phyloP scores from a whole-genome alignment of 2,113 vertebrate species.

The Noctilio leporinus region DNA sequence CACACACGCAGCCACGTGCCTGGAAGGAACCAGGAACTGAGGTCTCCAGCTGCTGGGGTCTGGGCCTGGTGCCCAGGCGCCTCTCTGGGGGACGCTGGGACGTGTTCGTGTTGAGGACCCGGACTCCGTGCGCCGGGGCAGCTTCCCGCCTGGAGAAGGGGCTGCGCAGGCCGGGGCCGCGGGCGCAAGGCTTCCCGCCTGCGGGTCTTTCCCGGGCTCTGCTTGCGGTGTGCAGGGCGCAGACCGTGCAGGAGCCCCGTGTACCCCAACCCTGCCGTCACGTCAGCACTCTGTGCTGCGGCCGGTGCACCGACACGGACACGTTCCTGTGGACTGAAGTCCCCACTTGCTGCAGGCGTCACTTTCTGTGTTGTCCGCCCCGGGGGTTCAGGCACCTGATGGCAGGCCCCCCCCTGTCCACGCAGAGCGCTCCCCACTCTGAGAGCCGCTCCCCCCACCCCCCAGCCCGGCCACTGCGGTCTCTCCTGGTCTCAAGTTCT shows the following conservation, averaged over 20 bases:
- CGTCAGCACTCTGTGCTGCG: too few relatives aligned
- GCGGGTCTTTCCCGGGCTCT: background rate
- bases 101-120: background rate
- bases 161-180: too few relatives aligned
- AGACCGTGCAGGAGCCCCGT: too few relatives aligned
- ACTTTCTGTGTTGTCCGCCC: background rate
- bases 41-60: background rate
- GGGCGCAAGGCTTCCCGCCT: background rate
- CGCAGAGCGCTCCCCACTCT: too few relatives aligned
- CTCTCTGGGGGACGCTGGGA: background rate
- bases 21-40: background rate
- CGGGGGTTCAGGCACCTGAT: background rate
- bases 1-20: too few relatives aligned
- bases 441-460: too few relatives aligned
- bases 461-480: too few relatives aligned
- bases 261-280: too few relatives aligned
- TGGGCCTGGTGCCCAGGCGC: background rate
- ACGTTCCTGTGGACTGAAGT: background rate
- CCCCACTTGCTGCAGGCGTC: background rate
- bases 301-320: too few relatives aligned
- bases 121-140: fast-evolving
- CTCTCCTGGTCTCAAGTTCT: background rate
- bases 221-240: too few relatives aligned
- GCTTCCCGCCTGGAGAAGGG: background rate
- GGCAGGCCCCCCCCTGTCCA: background rate